These are phyloP conservation scores for Opisthograptis luteolata DNA, from an alignment of 2,888 invertebrate genomes.

Conservation along the genomic window DNA sequence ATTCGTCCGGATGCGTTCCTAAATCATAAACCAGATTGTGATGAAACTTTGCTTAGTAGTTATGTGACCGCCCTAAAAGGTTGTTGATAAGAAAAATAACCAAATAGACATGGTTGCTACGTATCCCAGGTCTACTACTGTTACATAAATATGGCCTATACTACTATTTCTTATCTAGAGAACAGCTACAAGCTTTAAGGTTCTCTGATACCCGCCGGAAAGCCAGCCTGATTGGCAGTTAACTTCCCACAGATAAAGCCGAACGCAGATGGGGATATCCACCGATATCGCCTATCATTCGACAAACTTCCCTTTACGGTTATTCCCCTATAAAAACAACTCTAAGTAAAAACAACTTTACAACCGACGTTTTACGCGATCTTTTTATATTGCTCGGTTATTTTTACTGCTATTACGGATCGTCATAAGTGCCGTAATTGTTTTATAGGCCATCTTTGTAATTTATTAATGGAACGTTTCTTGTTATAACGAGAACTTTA, in stretches of 20 bases:
- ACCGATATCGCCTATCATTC: slow-evolving; percentile 68
- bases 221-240: slow-evolving; percentile 52
- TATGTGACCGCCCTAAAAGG: too few species aligned
- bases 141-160: too few species aligned
- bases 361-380: slow-evolving; percentile 66
- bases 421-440: slow-evolving; percentile 54
- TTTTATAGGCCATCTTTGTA: slow-evolving; percentile 49
- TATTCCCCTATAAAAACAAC: slow-evolving; percentile 75
- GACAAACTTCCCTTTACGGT: slow-evolving; percentile 73
- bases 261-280: slow-evolving; percentile 62
- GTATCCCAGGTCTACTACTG: too few species aligned
- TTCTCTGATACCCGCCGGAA: slow-evolving; percentile 18
- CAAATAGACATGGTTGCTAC: too few species aligned
- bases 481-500: not conserved
- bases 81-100: too few species aligned
- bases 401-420: slow-evolving; percentile 47
- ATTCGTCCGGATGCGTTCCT: too few species aligned
- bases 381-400: slow-evolving; percentile 65
- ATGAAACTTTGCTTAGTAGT: too few species aligned
- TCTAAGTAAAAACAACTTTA: slow-evolving; percentile 80
- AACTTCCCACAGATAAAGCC: slow-evolving; percentile 60
- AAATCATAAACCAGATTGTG: too few species aligned
- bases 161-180: not conserved
- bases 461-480: slow-evolving; percentile 44
- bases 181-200: slow-evolving; percentile 5